Evolutionary conservation across 2,888 invertebrate species (phyloP).

Genomic region (Dynastes hyllus): DNA sequence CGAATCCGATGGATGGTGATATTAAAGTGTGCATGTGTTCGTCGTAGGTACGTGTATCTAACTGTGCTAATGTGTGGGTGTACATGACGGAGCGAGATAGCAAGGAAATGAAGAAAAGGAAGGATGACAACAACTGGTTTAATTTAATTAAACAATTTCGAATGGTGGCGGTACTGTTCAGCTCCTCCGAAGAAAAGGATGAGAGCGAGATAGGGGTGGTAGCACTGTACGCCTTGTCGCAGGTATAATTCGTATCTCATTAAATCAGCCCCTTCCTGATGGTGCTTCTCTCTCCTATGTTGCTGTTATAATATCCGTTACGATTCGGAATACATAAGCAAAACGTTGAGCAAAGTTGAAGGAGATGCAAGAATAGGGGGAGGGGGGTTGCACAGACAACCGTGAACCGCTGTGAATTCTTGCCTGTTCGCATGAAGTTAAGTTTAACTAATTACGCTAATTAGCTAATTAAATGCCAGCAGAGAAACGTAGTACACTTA

Average conservation of each 20-base stretch:
- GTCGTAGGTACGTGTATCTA: not conserved
- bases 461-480: slow-evolving; percentile 70
- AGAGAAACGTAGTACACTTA: slow-evolving; percentile 57
- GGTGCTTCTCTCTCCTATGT: not conserved
- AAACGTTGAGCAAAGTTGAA: not conserved
- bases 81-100: not conserved
- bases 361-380: not conserved
- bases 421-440: slow-evolving; percentile 62
- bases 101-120: not conserved
- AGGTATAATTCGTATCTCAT: slow-evolving; percentile 43
- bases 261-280: slow-evolving; percentile 5
- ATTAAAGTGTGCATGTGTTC: slow-evolving; percentile 10
- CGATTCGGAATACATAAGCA: not conserved
- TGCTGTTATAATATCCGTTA: slow-evolving; percentile 8
- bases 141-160: slow-evolving; percentile 51
- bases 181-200: not conserved
- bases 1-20: slow-evolving; percentile 25
- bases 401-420: slow-evolving; percentile 59
- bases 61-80: not conserved
- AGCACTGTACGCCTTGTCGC: not conserved
- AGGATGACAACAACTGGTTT: not conserved
- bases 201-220: not conserved
- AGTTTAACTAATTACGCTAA: slow-evolving; percentile 69
- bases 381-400: not conserved
- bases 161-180: slow-evolving; percentile 28